phyloP scores from a whole-genome alignment of 2,888 invertebrate genomes.

The Lydus trimaculatus region DNA sequence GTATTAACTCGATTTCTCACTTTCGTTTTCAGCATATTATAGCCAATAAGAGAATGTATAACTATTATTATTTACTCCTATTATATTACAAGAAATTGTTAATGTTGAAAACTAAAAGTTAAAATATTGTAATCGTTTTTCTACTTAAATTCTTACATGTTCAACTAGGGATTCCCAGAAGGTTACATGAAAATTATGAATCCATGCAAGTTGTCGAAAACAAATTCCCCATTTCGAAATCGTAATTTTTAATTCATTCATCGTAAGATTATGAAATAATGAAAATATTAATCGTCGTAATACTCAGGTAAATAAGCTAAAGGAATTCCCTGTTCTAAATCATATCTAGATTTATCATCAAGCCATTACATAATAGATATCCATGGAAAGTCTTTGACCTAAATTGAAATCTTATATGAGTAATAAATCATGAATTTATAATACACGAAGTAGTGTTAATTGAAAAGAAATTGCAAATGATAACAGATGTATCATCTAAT shows the following conservation, averaged over 20 bases:
- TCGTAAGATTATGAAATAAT: background rate
- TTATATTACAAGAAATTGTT: too few relatives aligned
- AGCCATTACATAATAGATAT: background rate
- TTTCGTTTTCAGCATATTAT: background rate
- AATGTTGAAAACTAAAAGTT: background rate
- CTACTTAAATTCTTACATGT: background rate
- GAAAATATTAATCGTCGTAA: background rate
- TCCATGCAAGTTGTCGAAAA: background rate
- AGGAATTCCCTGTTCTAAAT: background rate
- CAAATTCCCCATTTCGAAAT: constrained; percentile 2
- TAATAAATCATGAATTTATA: background rate
- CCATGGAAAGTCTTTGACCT: background rate
- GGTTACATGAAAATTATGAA: background rate
- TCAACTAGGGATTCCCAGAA: constrained; percentile 1
- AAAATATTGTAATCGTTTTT: background rate
- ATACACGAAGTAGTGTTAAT: background rate
- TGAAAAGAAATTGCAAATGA: background rate
- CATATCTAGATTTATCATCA: background rate
- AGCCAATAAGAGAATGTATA: background rate
- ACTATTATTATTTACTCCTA: background rate
- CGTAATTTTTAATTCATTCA: background rate
- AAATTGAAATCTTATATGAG: background rate
- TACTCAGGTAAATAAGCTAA: background rate
- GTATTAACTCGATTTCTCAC: background rate
- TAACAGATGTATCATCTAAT: background rate